phyloP scores from a whole-genome alignment of 2,888 invertebrate genomes.

The Perithous albicinctus region DNA sequence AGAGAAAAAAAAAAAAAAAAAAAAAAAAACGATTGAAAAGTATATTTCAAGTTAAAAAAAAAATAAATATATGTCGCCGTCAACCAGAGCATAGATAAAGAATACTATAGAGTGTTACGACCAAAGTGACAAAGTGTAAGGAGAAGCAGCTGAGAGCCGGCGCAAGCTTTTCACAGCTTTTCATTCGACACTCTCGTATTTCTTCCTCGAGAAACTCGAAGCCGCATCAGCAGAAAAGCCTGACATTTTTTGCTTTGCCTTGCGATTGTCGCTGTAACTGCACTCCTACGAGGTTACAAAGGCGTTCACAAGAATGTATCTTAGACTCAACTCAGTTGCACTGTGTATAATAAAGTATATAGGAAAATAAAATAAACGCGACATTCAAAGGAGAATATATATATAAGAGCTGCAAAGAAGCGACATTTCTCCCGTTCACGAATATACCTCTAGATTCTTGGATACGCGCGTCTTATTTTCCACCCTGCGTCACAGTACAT shows the following conservation, averaged over 20 bases:
- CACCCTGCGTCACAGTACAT: background rate
- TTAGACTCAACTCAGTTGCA: background rate
- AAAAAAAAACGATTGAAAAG: background rate
- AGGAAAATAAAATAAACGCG: background rate
- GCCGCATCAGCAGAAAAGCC: background rate
- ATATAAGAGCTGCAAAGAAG: background rate
- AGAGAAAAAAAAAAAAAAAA: background rate
- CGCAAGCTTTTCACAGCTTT: slow-evolving; percentile 20
- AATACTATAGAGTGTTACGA: background rate
- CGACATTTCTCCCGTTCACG: background rate
- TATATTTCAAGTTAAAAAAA: background rate
- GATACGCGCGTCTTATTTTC: slow-evolving; percentile 10
- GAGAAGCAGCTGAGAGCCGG: background rate
- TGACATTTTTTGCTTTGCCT: background rate
- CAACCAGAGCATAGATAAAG: background rate
- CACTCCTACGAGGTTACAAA: background rate
- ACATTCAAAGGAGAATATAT: background rate
- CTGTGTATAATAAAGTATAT: no score
- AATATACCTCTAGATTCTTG: slow-evolving; percentile 18
- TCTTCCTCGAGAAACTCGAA: slow-evolving; percentile 1
- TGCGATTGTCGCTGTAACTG: background rate
- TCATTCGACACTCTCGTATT: slow-evolving; percentile 16
- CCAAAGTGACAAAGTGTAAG: slow-evolving; percentile 6
- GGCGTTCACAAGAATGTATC: background rate
- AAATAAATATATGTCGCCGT: background rate